Conservation (phyloP, 2,797 vertebrate species). For the Myiotriccus ornatus region DNA sequence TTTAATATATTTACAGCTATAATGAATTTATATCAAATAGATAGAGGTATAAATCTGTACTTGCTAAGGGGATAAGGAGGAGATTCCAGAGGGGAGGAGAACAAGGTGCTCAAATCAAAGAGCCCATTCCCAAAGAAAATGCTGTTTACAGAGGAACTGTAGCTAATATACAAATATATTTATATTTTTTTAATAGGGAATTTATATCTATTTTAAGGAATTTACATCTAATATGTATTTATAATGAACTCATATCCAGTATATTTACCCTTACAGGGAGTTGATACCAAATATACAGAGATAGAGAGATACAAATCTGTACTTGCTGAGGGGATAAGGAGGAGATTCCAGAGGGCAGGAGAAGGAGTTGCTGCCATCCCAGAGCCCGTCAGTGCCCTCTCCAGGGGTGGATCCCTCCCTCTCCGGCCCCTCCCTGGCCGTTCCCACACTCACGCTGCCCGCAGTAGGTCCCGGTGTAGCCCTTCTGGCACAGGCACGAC, state of each 20-base stretch:
- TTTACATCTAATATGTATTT: neutral
- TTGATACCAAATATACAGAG: neutral
- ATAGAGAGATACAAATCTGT: neutral
- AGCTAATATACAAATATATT: neutral
- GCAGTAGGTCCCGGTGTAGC: too few species aligned
- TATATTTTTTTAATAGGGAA: neutral
- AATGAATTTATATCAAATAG: too few species aligned
- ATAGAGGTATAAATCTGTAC: too few species aligned
- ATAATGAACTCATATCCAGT: neutral
- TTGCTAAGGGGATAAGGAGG: too few species aligned
- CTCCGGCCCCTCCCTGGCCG: too few species aligned
- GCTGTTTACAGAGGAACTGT: neutral
- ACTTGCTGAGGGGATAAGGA: neutral
- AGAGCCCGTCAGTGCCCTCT: too few species aligned
- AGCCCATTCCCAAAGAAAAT: neutral
- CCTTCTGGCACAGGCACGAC: too few species aligned
- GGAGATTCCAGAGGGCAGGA: neutral
- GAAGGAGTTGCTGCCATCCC: neutral
- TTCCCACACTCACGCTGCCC: too few species aligned
- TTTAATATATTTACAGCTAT: too few species aligned
- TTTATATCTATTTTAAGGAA: too few species aligned
- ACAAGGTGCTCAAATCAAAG: too few species aligned
- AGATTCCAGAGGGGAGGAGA: neutral
- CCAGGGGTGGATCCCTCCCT: too few species aligned
- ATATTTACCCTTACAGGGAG: neutral